Evolutionary conservation across 2,797 vertebrate species (phyloP).

Genomic region (Avahi laniger): DNA sequence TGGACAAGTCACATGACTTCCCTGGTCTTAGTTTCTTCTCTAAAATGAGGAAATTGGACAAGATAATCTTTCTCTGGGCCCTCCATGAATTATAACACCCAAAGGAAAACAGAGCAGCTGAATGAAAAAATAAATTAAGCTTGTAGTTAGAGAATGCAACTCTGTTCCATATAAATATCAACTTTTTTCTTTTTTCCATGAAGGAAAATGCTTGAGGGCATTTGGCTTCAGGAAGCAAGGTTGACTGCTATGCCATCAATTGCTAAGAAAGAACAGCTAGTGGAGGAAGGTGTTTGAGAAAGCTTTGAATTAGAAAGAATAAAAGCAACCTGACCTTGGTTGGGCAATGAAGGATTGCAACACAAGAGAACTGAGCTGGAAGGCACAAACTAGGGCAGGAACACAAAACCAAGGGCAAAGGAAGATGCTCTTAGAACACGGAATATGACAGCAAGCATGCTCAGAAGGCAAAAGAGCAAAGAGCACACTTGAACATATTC

Average conservation of each 20-base stretch:
- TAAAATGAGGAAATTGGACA: conserved; percentile 57
- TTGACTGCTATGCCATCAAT: background rate
- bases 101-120: conserved; percentile 53
- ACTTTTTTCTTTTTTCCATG: conserved; percentile 44
- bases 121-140: conserved; percentile 61
- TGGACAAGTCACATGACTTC: conserved; percentile 16
- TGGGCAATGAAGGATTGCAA: conserved; percentile 56
- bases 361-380: conserved; percentile 47
- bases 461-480: conserved; percentile 17
- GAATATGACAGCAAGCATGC: background rate
- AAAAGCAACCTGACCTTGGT: conserved; percentile 48
- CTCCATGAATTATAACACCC: conserved; percentile 57
- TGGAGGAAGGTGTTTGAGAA: background rate
- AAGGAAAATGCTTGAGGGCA: conserved; percentile 59
- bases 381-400: conserved; percentile 47
- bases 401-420: conserved; percentile 65
- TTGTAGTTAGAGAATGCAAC: conserved; percentile 50
- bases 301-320: conserved; percentile 36
- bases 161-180: conserved; percentile 27
- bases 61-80: conserved; percentile 40
- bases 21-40: conserved; percentile 12
- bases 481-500: background rate
- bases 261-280: conserved; percentile 42
- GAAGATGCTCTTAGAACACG: conserved; percentile 52
- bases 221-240: conserved; percentile 54